A percentile compares a stretch with the other conserved stretches of the same genome.
phyloP scores from a whole-genome alignment of 2,888 invertebrate species.

The Pheosia tremula region DNA sequence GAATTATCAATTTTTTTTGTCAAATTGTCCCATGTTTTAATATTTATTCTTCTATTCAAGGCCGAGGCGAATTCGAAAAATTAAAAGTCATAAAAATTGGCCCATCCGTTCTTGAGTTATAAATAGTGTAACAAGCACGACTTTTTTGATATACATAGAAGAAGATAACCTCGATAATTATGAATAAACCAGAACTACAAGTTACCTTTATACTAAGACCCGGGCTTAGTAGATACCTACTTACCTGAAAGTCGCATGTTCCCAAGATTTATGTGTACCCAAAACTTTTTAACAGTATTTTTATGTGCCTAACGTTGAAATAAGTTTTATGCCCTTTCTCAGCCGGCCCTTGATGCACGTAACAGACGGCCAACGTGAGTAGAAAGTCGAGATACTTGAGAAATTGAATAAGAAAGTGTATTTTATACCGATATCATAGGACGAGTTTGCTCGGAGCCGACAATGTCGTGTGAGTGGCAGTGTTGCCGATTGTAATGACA shows the following conservation, averaged over 20 bases:
- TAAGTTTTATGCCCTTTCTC: conserved; percentile 39
- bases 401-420: conserved; percentile 24
- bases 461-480: conserved; percentile 7
- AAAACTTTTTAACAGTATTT: conserved; percentile 51
- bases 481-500: too few species aligned
- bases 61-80: too few species aligned
- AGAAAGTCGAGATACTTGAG: conserved; percentile 25
- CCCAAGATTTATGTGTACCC: conserved; percentile 40
- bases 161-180: too few species aligned
- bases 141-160: too few species aligned
- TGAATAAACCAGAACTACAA: too few species aligned
- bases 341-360: conserved; percentile 27
- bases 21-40: too few species aligned
- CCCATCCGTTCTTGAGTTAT: too few species aligned
- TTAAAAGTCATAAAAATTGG: too few species aligned
- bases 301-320: conserved; percentile 45
- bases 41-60: too few species aligned
- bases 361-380: conserved; percentile 29
- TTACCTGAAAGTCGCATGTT: conserved; percentile 31
- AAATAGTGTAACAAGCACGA: too few species aligned
- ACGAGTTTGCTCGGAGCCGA: conserved; percentile 15
- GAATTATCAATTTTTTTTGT: too few species aligned
- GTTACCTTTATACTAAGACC: background rate
- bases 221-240: background rate
- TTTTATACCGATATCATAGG: conserved; percentile 22